Evolutionary conservation across 2,888 invertebrate species (phyloP).

Genomic region (Ophion obscuratus): DNA sequence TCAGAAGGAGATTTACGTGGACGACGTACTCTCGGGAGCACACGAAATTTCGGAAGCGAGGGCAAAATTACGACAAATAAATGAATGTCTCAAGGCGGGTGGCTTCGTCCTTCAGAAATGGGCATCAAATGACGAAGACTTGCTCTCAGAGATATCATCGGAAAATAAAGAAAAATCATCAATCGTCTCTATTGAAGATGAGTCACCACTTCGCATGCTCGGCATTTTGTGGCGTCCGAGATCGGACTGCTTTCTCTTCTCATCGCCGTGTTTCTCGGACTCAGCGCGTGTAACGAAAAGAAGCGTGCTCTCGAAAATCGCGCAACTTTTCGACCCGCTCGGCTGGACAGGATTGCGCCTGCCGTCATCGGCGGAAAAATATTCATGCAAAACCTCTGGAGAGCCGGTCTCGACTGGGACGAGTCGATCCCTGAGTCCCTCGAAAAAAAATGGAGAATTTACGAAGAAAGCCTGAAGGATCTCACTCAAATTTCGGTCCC

Average conservation of each 20-base stretch:
- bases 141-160: conserved; percentile 15
- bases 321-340: conserved; percentile 58
- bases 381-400: conserved; percentile 56
- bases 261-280: not conserved
- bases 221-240: conserved; percentile 51
- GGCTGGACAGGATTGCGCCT: conserved; percentile 60
- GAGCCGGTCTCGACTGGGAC: conserved; percentile 34
- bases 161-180: not conserved
- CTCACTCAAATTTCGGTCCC: not conserved
- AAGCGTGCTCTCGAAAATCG: conserved; percentile 38
- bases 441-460: no score
- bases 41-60: conserved; percentile 22
- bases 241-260: conserved; percentile 46
- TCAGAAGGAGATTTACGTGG: conserved; percentile 52
- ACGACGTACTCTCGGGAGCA: conserved; percentile 61
- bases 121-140: conserved; percentile 33
- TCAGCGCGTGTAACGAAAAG: conserved; percentile 44
- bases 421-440: conserved; percentile 15
- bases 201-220: conserved; percentile 36
- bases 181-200: conserved; percentile 8
- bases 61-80: conserved; percentile 41
- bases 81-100: conserved; percentile 34
- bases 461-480: not conserved
- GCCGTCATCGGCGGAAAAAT: conserved; percentile 57
- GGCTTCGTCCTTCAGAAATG: conserved; percentile 59